Evolutionary conservation across 2,888 invertebrate species (phyloP), one percentile per base, ranked within the genome.

Genomic region (Zygaena filipendulae): DNA sequence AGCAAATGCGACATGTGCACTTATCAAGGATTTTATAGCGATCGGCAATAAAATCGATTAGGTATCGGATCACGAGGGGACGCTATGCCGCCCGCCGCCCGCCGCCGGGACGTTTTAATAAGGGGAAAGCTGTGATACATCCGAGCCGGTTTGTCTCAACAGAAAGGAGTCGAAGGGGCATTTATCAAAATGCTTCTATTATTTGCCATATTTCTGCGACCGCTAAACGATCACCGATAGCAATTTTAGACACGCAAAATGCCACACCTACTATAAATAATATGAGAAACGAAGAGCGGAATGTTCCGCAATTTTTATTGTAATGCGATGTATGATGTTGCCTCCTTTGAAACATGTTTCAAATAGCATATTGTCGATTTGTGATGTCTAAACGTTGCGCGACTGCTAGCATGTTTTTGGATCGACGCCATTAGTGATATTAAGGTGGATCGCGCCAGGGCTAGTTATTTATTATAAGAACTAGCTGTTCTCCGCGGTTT

Each of bases 1-100:
- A 59, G 62, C 56, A 63, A 62, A 59, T 52, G 50, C 42, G 45
- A 44, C 33, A 30, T 27, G 31, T 35, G 46, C 43, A 37, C 46
- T 52, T 54, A 50, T 55, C 52, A 49, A 41, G 49, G 52, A 56
- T 66, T 66, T 62, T 62, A 67, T 66, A 55, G 56, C 60, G 52
- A 60, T 59, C 52, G 49, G 54, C 56, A 60, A 64, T 69, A 59
- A 69, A 70, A 70, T 71, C 67, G 68, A 70, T 70, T 68, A 68
- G 61, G 56, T 46, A 51, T 56, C 52, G 58, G 50, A 59, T 53
- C 46, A 44, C 39, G 46, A 47, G 52, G 56, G 55, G 52, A 49
- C 57, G 49, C 50, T n/a, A n/a, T n/a, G n/a, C n/a, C n/a, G n/a
- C n/a, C 54, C 38, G 42, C 42, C 54, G 56, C 53, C 53, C 44